These are phyloP conservation scores for Anneissia japonica DNA, from an alignment of 35 echinoderm and acorn worm species.

Conservation along the genomic window DNA sequence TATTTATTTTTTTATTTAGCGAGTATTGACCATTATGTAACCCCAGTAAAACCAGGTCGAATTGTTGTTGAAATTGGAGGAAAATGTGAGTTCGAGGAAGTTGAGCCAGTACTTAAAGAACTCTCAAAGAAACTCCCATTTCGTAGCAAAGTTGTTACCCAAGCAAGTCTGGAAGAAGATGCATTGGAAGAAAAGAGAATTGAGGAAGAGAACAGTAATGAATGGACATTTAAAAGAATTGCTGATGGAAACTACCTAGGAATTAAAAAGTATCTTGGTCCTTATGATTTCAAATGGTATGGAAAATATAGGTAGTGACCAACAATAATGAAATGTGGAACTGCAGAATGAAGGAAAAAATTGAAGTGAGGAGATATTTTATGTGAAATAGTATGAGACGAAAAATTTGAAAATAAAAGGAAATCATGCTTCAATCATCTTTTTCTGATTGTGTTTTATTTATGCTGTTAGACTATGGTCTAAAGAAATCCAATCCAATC, in stretches of 20 bases:
- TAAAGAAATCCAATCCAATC: too few relatives aligned
- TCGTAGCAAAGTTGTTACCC: slow-evolving; percentile 60
- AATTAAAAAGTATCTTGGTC: slow-evolving; percentile 70
- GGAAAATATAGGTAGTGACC: slow-evolving; percentile 49
- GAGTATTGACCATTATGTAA: slow-evolving; percentile 88
- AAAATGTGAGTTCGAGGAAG: slow-evolving; percentile 61
- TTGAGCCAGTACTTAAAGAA: slow-evolving; percentile 47
- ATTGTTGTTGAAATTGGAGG: slow-evolving; percentile 76
- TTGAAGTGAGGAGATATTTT: neutral
- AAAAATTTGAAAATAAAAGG: neutral
- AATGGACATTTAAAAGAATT: slow-evolving; percentile 92
- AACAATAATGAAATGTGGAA: neutral
- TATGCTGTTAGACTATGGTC: too few relatives aligned
- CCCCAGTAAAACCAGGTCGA: slow-evolving; percentile 70
- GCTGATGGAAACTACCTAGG: slow-evolving; percentile 78
- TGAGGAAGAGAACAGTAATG: slow-evolving; percentile 59
- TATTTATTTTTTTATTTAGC: slow-evolving; percentile 16
- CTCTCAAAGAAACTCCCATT: slow-evolving; percentile 82
- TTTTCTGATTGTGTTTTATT: too few relatives aligned
- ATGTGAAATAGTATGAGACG: neutral
- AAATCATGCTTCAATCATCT: neutral
- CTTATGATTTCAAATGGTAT: slow-evolving; percentile 95
- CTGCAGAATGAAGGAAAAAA: neutral
- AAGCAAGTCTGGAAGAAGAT: slow-evolving; percentile 42
- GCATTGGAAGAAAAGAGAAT: neutral